A percentile compares a stretch with the other conserved stretches of the same genome.
These are phyloP conservation scores for Clangula hyemalis DNA, from an alignment of 2,797 vertebrate genomes.

Conservation along the genomic window DNA sequence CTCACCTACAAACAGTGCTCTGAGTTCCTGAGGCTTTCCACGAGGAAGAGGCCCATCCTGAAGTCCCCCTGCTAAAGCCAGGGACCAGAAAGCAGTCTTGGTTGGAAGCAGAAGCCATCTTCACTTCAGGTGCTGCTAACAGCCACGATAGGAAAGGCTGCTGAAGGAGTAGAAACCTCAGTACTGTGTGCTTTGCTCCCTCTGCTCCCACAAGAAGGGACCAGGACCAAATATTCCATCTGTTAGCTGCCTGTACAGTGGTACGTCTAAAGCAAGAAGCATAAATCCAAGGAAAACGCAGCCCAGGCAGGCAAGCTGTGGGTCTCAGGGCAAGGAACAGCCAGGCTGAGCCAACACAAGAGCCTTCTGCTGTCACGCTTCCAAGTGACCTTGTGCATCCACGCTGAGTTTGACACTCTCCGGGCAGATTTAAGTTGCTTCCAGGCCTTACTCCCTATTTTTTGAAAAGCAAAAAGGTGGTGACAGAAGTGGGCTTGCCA, in stretches of 20 bases:
- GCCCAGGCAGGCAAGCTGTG: neutral
- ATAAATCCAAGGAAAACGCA: neutral
- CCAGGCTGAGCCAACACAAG: neutral
- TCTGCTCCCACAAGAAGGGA: neutral
- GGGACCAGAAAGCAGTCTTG: neutral
- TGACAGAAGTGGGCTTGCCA: neutral
- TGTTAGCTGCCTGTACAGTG: too few relatives aligned
- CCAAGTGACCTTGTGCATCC: neutral
- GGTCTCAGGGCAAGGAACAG: neutral
- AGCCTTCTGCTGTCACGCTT: neutral
- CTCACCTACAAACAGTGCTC: neutral
- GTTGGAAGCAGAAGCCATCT: neutral
- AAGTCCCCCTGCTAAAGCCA: neutral
- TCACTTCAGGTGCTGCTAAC: neutral
- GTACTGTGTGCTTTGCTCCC: accelerated
- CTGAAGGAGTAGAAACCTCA: neutral
- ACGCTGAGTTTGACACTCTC: accelerated
- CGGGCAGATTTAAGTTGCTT: neutral
- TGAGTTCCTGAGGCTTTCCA: neutral
- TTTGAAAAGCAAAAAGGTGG: neutral
- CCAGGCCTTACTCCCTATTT: neutral
- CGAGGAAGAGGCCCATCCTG: neutral
- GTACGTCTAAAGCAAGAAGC: neutral
- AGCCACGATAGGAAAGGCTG: neutral
- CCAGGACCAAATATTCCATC: neutral